phyloP scores from a whole-genome alignment of 2,797 vertebrate species.

The Discoglossus pictus region DNA sequence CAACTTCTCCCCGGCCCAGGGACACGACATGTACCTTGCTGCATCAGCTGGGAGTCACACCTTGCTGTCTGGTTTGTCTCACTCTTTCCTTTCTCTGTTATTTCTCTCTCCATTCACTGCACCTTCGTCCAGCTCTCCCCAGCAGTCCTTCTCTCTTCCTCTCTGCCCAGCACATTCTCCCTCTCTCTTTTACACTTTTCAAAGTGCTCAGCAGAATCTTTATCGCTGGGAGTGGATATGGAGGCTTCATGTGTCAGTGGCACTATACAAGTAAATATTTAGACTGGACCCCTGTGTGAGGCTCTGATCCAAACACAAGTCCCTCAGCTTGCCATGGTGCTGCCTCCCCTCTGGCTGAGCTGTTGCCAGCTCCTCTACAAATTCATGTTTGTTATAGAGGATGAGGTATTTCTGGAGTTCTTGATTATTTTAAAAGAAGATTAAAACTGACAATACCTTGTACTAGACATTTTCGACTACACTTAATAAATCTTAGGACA shows the following conservation, averaged over 20 bases:
- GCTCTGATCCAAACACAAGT: conserved; percentile 27
- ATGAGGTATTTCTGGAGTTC: no score
- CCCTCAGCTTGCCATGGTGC: conserved; percentile 1
- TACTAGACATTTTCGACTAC: no score
- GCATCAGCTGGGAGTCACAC: not conserved
- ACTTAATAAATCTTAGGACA: no score
- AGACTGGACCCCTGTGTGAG: conserved; percentile 36
- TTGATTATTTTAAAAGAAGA: no score
- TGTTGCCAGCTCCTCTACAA: no score
- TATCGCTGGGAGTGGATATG: conserved; percentile 33
- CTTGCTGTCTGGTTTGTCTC: no score
- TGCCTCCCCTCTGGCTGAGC: not conserved
- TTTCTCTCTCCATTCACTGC: not conserved
- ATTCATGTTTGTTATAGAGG: no score
- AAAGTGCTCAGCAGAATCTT: conserved; percentile 44
- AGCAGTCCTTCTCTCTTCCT: not conserved
- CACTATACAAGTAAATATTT: conserved; percentile 47
- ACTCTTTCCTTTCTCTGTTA: not conserved
- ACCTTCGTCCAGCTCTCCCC: not conserved
- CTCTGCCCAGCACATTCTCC: conserved; percentile 2
- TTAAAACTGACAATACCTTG: no score
- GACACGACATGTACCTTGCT: not conserved
- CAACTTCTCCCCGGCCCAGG: conserved; percentile 11
- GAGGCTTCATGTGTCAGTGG: conserved; percentile 20
- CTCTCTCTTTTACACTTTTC: conserved; percentile 22